A percentile compares a stretch with the other conserved stretches of the same genome.
These are phyloP conservation scores for Adineta ricciae DNA, from an alignment of 2,888 invertebrate species.

Conservation along the genomic window DNA sequence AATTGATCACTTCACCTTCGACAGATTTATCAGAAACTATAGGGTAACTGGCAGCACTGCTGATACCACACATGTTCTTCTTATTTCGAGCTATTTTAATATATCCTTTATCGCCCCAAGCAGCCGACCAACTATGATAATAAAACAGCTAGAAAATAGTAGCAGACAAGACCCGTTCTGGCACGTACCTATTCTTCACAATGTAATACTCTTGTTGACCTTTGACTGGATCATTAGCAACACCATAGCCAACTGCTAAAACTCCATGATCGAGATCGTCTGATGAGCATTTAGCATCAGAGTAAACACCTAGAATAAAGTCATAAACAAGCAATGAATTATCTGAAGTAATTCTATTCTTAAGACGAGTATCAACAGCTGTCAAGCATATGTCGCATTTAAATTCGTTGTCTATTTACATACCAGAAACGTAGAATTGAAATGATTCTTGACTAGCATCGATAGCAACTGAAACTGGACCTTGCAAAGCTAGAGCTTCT, in stretches of 20 bases:
- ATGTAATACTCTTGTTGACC: slow-evolving; percentile 24
- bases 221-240: slow-evolving; percentile 20
- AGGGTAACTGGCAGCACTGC: not conserved
- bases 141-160: not conserved
- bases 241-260: slow-evolving; percentile 28
- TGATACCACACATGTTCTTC: not conserved
- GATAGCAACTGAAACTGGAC: slow-evolving; percentile 40
- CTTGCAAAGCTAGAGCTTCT: slow-evolving; percentile 42
- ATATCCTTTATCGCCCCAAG: not conserved
- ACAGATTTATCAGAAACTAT: not conserved
- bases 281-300: slow-evolving; percentile 21
- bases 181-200: slow-evolving; percentile 22
- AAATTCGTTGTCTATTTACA: not conserved
- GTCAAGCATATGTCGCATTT: no score
- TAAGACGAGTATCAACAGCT: no score
- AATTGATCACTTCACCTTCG: no score
- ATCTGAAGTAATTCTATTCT: no score
- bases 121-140: not conserved
- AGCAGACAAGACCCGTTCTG: no score
- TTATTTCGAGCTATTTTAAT: not conserved
- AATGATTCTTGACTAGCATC: slow-evolving; percentile 40
- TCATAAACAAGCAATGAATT: no score
- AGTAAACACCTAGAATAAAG: slow-evolving; percentile 26
- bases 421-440: slow-evolving; percentile 57
- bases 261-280: slow-evolving; percentile 26